phyloP scores from a whole-genome alignment of 2,113 vertebrate genomes.

The Eptatretus burgeri region DNA sequence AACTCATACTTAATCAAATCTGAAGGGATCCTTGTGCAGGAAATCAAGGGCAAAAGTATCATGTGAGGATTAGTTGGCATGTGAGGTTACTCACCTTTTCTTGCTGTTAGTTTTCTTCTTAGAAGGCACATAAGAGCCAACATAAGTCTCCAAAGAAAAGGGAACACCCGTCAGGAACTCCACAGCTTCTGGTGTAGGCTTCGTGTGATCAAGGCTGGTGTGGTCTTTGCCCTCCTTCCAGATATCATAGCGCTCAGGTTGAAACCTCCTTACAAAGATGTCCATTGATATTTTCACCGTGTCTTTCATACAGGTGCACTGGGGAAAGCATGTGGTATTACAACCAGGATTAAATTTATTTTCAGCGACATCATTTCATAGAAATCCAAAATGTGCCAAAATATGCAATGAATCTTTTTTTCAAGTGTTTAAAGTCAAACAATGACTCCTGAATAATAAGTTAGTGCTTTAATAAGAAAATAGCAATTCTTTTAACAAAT shows the following conservation, averaged over 20 bases:
- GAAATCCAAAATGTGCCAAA: too few relatives aligned
- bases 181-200: conserved; percentile 23
- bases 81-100: conserved; percentile 5
- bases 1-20: too few relatives aligned
- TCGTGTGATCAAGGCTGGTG: conserved; percentile 42
- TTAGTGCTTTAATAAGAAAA: too few relatives aligned
- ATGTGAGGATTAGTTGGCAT: not conserved
- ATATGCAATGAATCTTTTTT: too few relatives aligned
- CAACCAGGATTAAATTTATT: too few relatives aligned
- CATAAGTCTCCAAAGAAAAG: not conserved
- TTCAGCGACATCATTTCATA: too few relatives aligned
- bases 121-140: conserved; percentile 24
- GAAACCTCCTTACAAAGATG: conserved; percentile 64
- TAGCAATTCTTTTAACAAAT: too few relatives aligned
- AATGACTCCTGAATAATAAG: too few relatives aligned
- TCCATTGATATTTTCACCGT: conserved; percentile 99
- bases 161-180: not conserved
- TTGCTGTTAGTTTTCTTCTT: conserved; percentile 48
- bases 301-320: conserved; percentile 86
- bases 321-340: not conserved
- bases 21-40: too few relatives aligned
- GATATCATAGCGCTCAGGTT: conserved; percentile 54
- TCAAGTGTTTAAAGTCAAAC: too few relatives aligned
- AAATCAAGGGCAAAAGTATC: too few relatives aligned
- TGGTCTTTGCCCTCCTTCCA: conserved; percentile 82